Base-by-base conservation (phyloP, 2,888 invertebrate species). In the Salpingus planirostris region DNA sequence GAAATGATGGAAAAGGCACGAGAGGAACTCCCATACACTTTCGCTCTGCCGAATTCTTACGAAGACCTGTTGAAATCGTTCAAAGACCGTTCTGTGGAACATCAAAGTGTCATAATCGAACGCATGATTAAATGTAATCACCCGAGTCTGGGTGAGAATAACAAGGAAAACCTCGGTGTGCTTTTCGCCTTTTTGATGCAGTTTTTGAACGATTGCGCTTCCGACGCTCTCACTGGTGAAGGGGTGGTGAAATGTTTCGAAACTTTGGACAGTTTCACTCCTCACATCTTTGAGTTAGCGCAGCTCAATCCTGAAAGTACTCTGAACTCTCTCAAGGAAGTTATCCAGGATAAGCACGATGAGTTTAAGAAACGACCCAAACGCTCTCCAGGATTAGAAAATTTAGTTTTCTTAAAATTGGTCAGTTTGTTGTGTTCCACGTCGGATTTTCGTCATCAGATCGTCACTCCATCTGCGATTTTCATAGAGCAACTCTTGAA, bases 51-150 rank as follows among this genome's bases (percentile, higher is more conserved):
- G 1, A 66, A 70, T 11, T 68, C 57, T 8, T 80, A 78, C 52
- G 76, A 80, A 36, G 70, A 70, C 33, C 69, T 87, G 24, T 55
- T 76, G 57, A 66, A 73, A 46, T 55, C 83, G 31, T 59, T 92
- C 11, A 57, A 67, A 27, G 69, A 72, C 21, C 74, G 78, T 47
- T 67, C 74, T 5, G 66, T 76, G 2, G 65, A 72, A 8, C 76
- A 86, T 50, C 83, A 87, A 51, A 66, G 74, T 0, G 67, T 75
- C 7, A 78, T 89, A 6, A 57, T 93, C 26, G 81, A 85, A 52
- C 75, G 87, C 50, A 76, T 95, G 44, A 80, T 92, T 11, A 90
- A 90, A 65, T 87, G 83, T 52, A 84, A 89, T 64, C 86, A 92
- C 62, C 87, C 87, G 2, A 79, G 86, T 50, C 62, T 91, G 29